phyloP scores from a whole-genome alignment of 2,113 vertebrate species.

The Phoxinus phoxinus region DNA sequence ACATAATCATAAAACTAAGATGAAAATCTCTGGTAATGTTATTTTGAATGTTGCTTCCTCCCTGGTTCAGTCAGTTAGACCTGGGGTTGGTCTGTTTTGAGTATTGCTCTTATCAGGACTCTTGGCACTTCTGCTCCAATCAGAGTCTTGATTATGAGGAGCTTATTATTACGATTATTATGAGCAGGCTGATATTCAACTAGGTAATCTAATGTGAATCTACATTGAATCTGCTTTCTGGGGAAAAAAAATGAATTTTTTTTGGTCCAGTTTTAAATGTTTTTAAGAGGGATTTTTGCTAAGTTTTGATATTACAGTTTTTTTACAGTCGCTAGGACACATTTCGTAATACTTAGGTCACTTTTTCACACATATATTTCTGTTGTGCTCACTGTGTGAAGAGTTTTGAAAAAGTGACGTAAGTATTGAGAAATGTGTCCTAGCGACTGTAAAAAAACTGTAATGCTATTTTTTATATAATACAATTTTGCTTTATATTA shows the following conservation, averaged over 20 bases:
- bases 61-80: conserved; percentile 63
- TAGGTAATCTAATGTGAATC: background rate
- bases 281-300: background rate
- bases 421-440: too few relatives aligned
- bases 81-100: conserved; percentile 59
- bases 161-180: conserved; percentile 15
- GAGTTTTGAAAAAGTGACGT: too few relatives aligned
- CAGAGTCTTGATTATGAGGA: conserved; percentile 48
- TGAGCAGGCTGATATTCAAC: background rate
- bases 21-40: background rate
- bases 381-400: too few relatives aligned
- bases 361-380: too few relatives aligned
- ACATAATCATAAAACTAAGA: background rate
- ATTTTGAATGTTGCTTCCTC: background rate
- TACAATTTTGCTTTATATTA: background rate
- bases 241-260: background rate
- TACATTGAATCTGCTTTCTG: background rate
- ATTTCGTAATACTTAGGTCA: too few relatives aligned
- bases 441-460: too few relatives aligned
- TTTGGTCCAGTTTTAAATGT: background rate
- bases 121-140: conserved; percentile 46
- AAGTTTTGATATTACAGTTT: too few relatives aligned
- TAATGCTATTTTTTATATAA: background rate
- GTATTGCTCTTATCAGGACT: conserved; percentile 61
- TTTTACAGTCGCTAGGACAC: too few relatives aligned